Conservation (phyloP, 2,888 invertebrate species). For the Metallyticus violacea region DNA sequence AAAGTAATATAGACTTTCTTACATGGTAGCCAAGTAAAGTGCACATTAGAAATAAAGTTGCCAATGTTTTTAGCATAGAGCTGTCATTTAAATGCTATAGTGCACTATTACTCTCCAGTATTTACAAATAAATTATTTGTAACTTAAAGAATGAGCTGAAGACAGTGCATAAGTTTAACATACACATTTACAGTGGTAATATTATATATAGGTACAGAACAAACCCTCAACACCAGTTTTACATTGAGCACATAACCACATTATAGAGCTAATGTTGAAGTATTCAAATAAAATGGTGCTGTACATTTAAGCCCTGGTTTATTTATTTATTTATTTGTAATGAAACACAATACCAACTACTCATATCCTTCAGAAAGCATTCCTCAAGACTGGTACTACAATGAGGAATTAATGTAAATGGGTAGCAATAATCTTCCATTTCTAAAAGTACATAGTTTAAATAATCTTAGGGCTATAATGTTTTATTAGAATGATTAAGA, state of each 20-base stretch:
- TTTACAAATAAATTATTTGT: not conserved
- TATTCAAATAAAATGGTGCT: not conserved
- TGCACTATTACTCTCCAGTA: not conserved
- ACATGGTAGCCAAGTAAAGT: not conserved
- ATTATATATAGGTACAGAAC: not conserved
- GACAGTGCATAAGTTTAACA: not conserved
- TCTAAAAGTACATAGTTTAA: no score
- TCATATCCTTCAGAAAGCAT: no score
- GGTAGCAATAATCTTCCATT: no score
- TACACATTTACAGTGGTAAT: not conserved
- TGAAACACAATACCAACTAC: not conserved
- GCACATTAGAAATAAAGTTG: not conserved
- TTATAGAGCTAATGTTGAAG: not conserved
- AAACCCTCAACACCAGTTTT: not conserved
- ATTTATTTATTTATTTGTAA: not conserved
- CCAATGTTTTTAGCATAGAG: not conserved
- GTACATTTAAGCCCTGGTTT: not conserved
- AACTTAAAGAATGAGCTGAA: not conserved
- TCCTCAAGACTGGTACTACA: no score
- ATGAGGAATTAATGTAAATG: no score
- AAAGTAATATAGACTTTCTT: not conserved
- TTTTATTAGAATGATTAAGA: no score
- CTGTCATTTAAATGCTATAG: not conserved
- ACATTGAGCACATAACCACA: not conserved
- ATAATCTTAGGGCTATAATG: no score